phyloP scores from a whole-genome alignment of 2,888 invertebrate species.

The Eremobia ochroleuca region DNA sequence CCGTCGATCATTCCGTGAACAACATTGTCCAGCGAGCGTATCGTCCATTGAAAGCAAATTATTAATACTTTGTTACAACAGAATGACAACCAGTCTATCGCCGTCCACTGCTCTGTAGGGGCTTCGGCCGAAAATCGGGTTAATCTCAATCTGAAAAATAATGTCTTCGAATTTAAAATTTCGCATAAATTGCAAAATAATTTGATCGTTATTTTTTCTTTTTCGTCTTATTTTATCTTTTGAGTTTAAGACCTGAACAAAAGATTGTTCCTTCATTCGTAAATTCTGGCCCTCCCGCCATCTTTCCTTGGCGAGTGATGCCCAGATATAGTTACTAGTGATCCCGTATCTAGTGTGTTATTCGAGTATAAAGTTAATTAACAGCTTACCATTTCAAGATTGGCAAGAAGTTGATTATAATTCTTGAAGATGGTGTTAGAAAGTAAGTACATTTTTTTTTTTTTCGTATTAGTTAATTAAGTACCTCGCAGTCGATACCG shows the following conservation, averaged over 20 bases:
- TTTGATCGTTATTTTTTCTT: background rate
- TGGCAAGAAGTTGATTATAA: background rate
- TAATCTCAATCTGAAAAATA: background rate
- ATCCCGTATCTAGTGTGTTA: background rate
- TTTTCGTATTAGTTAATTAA: background rate
- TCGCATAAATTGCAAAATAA: background rate
- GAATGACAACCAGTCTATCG: background rate
- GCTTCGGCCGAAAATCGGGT: no score
- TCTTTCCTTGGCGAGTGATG: background rate
- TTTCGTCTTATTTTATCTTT: background rate
- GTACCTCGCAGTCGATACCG: no score
- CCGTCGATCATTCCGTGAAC: no score
- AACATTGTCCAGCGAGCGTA: background rate
- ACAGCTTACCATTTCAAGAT: background rate
- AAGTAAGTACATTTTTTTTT: background rate
- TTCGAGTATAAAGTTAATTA: no score
- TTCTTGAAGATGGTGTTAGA: slow-evolving; percentile 3
- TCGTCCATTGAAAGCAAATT: background rate
- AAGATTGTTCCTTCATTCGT: background rate
- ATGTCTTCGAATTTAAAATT: background rate
- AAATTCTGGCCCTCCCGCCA: background rate
- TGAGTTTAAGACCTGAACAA: background rate
- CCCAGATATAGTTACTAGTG: background rate
- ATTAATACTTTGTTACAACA: background rate
- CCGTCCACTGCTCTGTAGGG: background rate